These are phyloP conservation scores for Alcedo quadribrachys DNA, from an alignment of 2,797 vertebrate species.

Conservation along the genomic window DNA sequence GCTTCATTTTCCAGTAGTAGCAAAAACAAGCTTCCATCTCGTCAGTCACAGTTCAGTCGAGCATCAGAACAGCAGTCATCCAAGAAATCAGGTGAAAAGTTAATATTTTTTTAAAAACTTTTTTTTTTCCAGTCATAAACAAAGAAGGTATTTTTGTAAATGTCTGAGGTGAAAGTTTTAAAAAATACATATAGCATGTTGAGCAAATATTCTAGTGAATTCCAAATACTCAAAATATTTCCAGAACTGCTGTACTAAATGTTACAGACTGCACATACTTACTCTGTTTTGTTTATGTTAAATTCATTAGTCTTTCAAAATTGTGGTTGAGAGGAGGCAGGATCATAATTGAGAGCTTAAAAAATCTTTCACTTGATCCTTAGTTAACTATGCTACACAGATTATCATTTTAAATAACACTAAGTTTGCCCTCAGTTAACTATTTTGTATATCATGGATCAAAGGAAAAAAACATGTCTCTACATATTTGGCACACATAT, in stretches of 20 bases:
- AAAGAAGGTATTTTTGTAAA: not conserved
- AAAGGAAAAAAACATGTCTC: not conserved
- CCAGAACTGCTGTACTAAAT: not conserved
- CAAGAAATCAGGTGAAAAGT: conserved; percentile 36
- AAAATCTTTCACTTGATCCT: not conserved
- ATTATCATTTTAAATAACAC: not conserved
- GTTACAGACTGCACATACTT: not conserved
- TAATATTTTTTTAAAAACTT: not conserved
- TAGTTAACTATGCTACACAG: not conserved
- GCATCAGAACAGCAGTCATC: not conserved
- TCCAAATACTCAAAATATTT: not conserved
- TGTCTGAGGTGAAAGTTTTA: not conserved
- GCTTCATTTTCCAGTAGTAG: not conserved
- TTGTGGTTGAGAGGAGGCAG: not conserved
- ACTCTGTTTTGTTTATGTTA: not conserved
- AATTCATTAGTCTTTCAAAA: not conserved
- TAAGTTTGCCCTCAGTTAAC: not conserved
- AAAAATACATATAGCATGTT: not conserved
- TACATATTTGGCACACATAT: rapidly evolving
- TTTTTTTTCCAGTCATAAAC: not conserved
- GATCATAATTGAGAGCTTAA: not conserved
- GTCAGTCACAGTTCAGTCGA: not conserved
- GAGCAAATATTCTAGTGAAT: not conserved
- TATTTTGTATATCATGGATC: not conserved
- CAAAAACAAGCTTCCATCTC: not conserved